Evolutionary conservation across 2,888 invertebrate genomes (phyloP).

Genomic region (Drosophila demipolita): DNA sequence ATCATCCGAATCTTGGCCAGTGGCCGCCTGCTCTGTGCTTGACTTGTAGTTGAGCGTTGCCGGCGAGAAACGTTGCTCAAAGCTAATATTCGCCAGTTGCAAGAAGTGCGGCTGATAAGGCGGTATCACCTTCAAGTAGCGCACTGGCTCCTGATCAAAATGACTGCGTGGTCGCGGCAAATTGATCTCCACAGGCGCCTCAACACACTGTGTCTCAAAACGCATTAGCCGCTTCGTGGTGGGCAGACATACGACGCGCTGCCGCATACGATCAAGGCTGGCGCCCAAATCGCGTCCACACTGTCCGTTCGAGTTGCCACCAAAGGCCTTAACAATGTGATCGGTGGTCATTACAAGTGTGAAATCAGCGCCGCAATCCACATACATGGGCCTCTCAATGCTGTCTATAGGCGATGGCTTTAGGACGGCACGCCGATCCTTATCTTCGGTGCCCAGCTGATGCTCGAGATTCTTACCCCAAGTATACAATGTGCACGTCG

Average conservation of each 20-base stretch:
- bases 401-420: conserved; percentile 83
- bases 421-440: conserved; percentile 82
- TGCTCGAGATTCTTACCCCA: conserved; percentile 97
- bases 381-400: conserved; percentile 83
- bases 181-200: conserved; percentile 83
- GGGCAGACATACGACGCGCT: conserved; percentile 84
- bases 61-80: conserved; percentile 69
- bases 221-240: conserved; percentile 85
- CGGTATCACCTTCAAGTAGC: conserved; percentile 84
- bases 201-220: conserved; percentile 84
- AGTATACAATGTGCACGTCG: conserved; percentile 89
- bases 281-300: conserved; percentile 84
- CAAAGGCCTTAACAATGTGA: conserved; percentile 84
- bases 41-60: conserved; percentile 74
- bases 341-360: conserved; percentile 85
- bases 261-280: conserved; percentile 82
- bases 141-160: conserved; percentile 82
- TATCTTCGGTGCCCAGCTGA: conserved; percentile 89
- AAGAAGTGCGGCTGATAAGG: conserved; percentile 82
- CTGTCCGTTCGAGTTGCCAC: conserved; percentile 85
- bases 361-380: conserved; percentile 85
- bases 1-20: conserved; percentile 83
- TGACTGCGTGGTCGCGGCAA: conserved; percentile 83
- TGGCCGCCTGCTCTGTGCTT: conserved; percentile 71
- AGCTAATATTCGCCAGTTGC: conserved; percentile 80